Percentiles rank a stretch among this genome's conserved stretches.
Conservation (phyloP, 2,888 invertebrate species). For the Dysmachus trigonus region DNA sequence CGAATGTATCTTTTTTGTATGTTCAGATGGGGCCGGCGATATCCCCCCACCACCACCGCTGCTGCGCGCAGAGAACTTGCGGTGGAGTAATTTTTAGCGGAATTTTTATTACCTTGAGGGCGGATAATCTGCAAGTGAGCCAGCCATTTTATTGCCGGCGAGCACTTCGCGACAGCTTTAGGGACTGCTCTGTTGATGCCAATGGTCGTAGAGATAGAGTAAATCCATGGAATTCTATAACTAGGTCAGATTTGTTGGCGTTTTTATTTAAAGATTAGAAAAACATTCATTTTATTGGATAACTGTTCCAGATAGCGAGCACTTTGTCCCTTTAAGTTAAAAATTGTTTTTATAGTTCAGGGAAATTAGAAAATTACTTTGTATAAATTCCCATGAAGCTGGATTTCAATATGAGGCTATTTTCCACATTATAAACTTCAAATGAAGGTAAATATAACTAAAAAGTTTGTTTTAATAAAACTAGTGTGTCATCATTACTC, state of each 20-base stretch:
- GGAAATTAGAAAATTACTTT: no score
- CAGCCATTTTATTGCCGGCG: slow-evolving; percentile 16
- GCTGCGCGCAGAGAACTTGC: not conserved
- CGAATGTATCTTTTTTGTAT: not conserved
- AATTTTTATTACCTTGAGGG: slow-evolving; percentile 27
- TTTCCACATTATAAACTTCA: no score
- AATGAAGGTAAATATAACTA: no score
- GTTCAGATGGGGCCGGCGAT: not conserved
- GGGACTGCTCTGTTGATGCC: not conserved
- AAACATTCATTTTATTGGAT: not conserved
- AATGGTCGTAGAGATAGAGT: not conserved
- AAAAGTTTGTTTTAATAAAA: no score
- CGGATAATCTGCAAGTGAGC: slow-evolving; percentile 28
- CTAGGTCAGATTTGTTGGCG: slow-evolving; percentile 6
- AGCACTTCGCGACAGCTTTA: slow-evolving; percentile 6
- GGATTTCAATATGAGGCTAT: no score
- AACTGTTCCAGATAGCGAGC: no score
- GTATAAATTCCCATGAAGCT: no score
- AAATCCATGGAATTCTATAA: not conserved
- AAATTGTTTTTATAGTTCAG: no score
- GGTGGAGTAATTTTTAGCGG: slow-evolving; percentile 18
- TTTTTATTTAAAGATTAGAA: not conserved
- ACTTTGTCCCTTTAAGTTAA: no score
- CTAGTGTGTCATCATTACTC: no score
- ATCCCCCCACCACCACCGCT: not conserved